phyloP scores from a whole-genome alignment of 2,888 invertebrate species.

The Lomographa bimaculata region DNA sequence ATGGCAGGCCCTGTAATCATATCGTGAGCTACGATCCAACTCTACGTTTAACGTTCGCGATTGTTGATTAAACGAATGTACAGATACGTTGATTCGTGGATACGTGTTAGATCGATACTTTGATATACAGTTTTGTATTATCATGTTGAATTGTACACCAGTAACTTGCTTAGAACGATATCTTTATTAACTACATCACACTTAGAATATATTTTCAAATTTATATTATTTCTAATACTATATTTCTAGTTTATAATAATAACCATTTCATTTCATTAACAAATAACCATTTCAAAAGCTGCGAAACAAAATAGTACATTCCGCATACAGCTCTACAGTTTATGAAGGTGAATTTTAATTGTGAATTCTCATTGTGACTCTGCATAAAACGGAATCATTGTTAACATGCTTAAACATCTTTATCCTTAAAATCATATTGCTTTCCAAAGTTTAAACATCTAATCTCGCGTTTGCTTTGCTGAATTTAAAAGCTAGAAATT shows the following conservation, averaged over 20 bases:
- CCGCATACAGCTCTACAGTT: too few species aligned
- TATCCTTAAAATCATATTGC: constrained; percentile 13
- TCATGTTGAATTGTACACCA: not conserved
- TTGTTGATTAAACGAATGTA: constrained; percentile 59
- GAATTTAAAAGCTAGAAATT: constrained; percentile 30
- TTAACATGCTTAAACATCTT: constrained; percentile 3
- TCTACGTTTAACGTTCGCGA: constrained; percentile 64
- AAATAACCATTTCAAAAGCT: too few species aligned
- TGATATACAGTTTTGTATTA: constrained; percentile 39
- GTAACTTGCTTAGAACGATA: too few species aligned
- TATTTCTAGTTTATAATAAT: too few species aligned
- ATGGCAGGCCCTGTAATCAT: constrained; percentile 59
- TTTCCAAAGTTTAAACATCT: constrained; percentile 21
- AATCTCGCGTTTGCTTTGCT: constrained; percentile 13
- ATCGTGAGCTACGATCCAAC: constrained; percentile 67
- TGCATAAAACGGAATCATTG: constrained; percentile 41
- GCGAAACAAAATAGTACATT: too few species aligned
- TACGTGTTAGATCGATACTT: constrained; percentile 62
- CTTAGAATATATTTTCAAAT: too few species aligned
- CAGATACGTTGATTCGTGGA: constrained; percentile 50
- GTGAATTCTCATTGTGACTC: not conserved
- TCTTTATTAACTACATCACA: too few species aligned
- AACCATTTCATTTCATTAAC: too few species aligned
- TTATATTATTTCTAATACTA: too few species aligned
- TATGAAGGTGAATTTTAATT: not conserved